Evolutionary conservation across 1,140 invertebrate species (phyloP).

Genomic region (Drosophila auraria): DNA sequence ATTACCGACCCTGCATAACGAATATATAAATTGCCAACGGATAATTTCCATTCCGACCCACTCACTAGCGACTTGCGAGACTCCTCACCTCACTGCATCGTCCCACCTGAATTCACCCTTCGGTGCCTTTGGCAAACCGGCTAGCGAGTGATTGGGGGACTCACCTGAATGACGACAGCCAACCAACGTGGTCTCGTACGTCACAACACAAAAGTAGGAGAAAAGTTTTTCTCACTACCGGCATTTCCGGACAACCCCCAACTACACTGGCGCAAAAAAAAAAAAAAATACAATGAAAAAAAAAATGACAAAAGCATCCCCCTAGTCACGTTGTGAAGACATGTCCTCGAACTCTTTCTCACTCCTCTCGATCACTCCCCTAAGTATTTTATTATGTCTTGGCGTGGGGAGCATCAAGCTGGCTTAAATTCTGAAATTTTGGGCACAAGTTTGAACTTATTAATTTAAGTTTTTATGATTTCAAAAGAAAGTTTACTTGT

Average conservation of each 20-base stretch:
- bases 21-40: conserved; percentile 39
- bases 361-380: no score
- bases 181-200: conserved; percentile 10
- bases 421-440: no score
- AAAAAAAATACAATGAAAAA: no score
- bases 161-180: conserved; percentile 41
- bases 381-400: no score
- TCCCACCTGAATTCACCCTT: conserved; percentile 20
- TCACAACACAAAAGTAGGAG: conserved; percentile 32
- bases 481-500: no score
- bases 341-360: not conserved
- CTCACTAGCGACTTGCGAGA: conserved; percentile 24
- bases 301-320: no score
- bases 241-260: conserved; percentile 48
- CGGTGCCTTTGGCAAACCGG: conserved; percentile 32
- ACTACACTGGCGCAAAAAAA: conserved; percentile 5
- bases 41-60: conserved; percentile 43
- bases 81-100: conserved; percentile 3
- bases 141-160: conserved; percentile 21
- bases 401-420: no score
- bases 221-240: conserved; percentile 33
- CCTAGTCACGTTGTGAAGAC: not conserved
- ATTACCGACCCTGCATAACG: conserved; percentile 36
- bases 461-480: no score
- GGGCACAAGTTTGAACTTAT: no score